phyloP scores from a whole-genome alignment of 2,888 invertebrate genomes.

The Mesochorus sp. region DNA sequence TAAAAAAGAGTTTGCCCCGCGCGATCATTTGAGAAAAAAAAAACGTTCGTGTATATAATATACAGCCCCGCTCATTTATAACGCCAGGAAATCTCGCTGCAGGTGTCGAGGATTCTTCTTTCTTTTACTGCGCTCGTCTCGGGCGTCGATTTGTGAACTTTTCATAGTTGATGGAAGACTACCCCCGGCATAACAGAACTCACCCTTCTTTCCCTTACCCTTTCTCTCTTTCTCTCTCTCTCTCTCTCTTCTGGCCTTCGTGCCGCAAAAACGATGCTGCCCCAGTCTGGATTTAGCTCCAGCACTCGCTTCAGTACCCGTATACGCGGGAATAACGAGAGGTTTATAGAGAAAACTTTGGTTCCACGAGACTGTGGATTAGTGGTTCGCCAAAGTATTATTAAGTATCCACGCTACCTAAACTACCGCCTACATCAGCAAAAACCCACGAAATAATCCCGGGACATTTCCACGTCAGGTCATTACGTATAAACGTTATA shows the following conservation, averaged over 20 bases:
- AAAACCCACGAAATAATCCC: constrained; percentile 56
- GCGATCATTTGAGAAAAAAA: constrained; percentile 40
- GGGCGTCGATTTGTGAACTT: constrained; percentile 74
- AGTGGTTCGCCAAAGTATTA: constrained; percentile 62
- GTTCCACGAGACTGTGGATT: constrained; percentile 61
- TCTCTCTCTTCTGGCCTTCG: background rate
- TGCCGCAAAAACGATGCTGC: constrained; percentile 32
- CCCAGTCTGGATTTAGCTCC: constrained; percentile 29
- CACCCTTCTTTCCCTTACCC: background rate
- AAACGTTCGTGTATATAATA: background rate
- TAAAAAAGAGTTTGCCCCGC: constrained; percentile 19
- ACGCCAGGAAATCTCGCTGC: constrained; percentile 69
- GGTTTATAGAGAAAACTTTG: constrained; percentile 64
- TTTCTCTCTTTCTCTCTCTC: too few relatives aligned
- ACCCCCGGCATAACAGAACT: constrained; percentile 18
- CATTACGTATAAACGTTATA: constrained; percentile 36
- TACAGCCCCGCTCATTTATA: constrained; percentile 44
- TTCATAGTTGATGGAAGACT: constrained; percentile 74
- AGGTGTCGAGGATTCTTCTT: constrained; percentile 70
- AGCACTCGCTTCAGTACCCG: constrained; percentile 12
- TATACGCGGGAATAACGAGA: constrained; percentile 62
- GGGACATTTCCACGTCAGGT: constrained; percentile 45
- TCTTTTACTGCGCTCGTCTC: constrained; percentile 68
- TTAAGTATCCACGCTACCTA: constrained; percentile 58
- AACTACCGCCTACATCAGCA: constrained; percentile 49